These are phyloP conservation scores for Lasioglossum malachurum DNA, from an alignment of 2,888 invertebrate genomes.

Conservation along the genomic window DNA sequence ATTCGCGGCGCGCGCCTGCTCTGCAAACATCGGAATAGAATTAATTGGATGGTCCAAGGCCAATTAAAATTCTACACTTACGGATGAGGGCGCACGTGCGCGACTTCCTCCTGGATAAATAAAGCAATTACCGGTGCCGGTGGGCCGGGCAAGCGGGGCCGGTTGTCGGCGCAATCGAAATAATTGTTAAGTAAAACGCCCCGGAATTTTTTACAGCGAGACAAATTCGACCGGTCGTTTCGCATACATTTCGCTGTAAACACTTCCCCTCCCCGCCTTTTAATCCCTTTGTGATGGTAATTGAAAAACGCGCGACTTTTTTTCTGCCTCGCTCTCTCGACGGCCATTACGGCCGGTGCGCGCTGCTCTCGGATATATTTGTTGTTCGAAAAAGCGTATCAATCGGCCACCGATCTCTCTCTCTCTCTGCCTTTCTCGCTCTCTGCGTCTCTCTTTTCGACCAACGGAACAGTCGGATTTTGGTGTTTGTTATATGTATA, in stretches of 20 bases:
- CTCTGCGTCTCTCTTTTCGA: neutral
- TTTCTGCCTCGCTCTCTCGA: neutral
- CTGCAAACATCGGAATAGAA: slow-evolving; percentile 47
- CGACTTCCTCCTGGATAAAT: slow-evolving; percentile 50
- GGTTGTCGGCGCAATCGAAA: slow-evolving; percentile 44
- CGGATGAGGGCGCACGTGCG: slow-evolving; percentile 22
- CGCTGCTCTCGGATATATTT: slow-evolving; percentile 24
- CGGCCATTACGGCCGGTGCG: slow-evolving; percentile 35
- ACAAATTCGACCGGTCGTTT: neutral
- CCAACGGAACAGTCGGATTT: slow-evolving; percentile 20
- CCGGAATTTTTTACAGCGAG: slow-evolving; percentile 34
- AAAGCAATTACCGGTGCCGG: slow-evolving; percentile 55
- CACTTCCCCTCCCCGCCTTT: slow-evolving; percentile 10
- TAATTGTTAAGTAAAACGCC: slow-evolving; percentile 51
- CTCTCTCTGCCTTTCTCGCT: neutral
- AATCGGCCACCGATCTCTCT: slow-evolving; percentile 12
- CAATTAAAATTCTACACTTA: slow-evolving; percentile 68
- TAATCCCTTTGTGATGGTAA: slow-evolving; percentile 33
- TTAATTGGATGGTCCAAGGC: slow-evolving; percentile 62
- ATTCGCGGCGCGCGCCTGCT: slow-evolving; percentile 22
- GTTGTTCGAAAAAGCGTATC: slow-evolving; percentile 44
- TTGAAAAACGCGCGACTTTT: slow-evolving; percentile 39
- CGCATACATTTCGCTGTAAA: slow-evolving; percentile 17
- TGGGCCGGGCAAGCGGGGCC: neutral
- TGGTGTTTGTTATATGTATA: slow-evolving; percentile 6